Conservation (phyloP, 2,888 invertebrate genomes). For the Salticus scenicus region DNA sequence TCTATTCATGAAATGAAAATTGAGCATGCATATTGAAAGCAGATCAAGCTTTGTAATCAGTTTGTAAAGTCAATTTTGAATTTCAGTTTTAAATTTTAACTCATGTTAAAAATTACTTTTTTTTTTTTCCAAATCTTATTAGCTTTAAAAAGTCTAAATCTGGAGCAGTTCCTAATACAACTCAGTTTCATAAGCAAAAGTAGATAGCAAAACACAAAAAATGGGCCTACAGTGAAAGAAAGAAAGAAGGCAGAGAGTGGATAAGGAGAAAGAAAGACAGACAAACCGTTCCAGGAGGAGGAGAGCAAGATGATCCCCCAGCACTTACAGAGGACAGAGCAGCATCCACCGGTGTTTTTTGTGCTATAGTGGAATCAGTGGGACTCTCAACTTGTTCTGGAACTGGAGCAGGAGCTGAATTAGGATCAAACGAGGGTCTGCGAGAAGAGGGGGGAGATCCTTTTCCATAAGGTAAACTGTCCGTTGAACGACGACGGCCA, state of each 20-base stretch:
- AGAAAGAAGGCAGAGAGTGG: not conserved
- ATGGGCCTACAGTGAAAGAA: too few species aligned
- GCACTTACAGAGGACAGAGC: conserved; percentile 59
- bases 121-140: too few species aligned
- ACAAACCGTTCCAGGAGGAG: conserved; percentile 64
- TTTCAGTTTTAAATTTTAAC: too few species aligned
- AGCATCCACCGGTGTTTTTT: conserved; percentile 58
- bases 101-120: too few species aligned
- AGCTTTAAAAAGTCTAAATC: too few species aligned
- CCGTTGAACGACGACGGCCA: conserved; percentile 59
- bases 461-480: conserved; percentile 66
- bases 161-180: too few species aligned
- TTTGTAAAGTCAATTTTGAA: too few species aligned
- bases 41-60: too few species aligned
- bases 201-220: too few species aligned
- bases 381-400: conserved; percentile 61
- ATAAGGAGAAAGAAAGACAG: not conserved
- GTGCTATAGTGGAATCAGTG: conserved; percentile 19
- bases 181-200: too few species aligned
- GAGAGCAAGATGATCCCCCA: conserved; percentile 59
- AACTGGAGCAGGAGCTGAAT: conserved; percentile 58
- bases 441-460: conserved; percentile 64
- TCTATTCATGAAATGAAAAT: too few species aligned
- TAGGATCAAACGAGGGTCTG: conserved; percentile 56
- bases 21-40: too few species aligned